Evolutionary conservation across 2,888 invertebrate genomes (phyloP).

Genomic region (Xylota sylvarum): DNA sequence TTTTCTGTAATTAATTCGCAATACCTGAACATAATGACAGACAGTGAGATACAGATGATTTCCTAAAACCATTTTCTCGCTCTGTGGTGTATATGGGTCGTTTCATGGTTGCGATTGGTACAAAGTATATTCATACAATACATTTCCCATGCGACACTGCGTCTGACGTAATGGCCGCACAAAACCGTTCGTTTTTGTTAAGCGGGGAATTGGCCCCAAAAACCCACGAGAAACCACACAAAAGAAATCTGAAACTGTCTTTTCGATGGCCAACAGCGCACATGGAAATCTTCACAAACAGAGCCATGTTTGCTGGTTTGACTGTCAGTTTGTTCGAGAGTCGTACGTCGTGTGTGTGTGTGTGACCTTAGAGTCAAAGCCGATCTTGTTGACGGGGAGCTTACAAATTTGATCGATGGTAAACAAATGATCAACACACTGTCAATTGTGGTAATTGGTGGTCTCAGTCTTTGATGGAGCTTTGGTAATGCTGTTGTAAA

Average conservation of each 20-base stretch:
- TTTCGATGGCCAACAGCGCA: slow-evolving; percentile 28
- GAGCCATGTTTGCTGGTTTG: slow-evolving; percentile 2
- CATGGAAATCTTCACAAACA: slow-evolving; percentile 9
- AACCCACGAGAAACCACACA: slow-evolving; percentile 4
- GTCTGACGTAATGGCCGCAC: slow-evolving; percentile 29
- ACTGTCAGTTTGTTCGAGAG: not conserved
- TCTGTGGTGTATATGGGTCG: slow-evolving; percentile 7
- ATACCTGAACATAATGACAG: slow-evolving; percentile 3
- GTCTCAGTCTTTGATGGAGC: slow-evolving; percentile 7
- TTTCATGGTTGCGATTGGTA: slow-evolving; percentile 21
- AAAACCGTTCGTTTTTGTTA: not conserved
- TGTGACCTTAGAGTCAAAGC: slow-evolving; percentile 45
- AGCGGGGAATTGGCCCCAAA: slow-evolving; percentile 1
- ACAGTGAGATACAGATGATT: slow-evolving; percentile 10
- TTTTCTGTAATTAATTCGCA: slow-evolving; percentile 11
- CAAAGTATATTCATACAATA: not conserved
- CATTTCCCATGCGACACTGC: not conserved
- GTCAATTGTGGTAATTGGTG: slow-evolving; percentile 37
- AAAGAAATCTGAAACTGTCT: slow-evolving; percentile 39
- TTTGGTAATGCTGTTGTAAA: slow-evolving; percentile 12
- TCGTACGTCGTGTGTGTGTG: not conserved
- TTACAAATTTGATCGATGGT: slow-evolving; percentile 33
- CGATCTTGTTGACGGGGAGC: slow-evolving; percentile 31
- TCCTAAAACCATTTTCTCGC: slow-evolving; percentile 7
- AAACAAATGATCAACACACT: slow-evolving; percentile 35